phyloP scores from a whole-genome alignment of 2,888 invertebrate species.

The Hypena proboscidalis region DNA sequence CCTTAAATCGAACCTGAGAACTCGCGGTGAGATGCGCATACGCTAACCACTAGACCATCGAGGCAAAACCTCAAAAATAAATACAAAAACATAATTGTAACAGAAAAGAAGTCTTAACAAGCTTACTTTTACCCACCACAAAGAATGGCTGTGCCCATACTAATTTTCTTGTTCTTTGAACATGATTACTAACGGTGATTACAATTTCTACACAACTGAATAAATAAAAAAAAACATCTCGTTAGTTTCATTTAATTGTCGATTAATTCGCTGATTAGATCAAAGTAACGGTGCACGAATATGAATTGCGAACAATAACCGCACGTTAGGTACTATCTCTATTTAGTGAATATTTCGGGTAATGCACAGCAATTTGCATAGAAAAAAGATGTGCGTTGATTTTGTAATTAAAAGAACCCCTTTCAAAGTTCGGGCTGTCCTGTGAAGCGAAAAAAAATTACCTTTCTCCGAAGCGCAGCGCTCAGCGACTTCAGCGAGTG shows the following conservation, averaged over 20 bases:
- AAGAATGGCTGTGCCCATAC: too few relatives aligned
- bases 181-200: conserved; percentile 12
- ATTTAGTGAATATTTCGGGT: conserved; percentile 15
- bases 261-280: conserved; percentile 41
- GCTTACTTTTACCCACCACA: conserved; percentile 10
- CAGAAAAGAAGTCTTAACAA: not conserved
- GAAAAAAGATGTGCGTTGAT: conserved; percentile 4
- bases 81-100: not conserved
- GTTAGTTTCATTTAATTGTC: conserved; percentile 38
- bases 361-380: conserved; percentile 20
- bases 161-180: conserved; percentile 10
- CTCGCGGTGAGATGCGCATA: too few relatives aligned
- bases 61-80: too few relatives aligned
- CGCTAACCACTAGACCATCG: too few relatives aligned
- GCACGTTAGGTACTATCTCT: conserved; percentile 32
- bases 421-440: conserved; percentile 32
- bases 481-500: conserved; percentile 4
- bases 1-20: too few relatives aligned
- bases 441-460: conserved; percentile 33
- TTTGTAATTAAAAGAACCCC: conserved; percentile 18
- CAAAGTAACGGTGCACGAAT: conserved; percentile 36
- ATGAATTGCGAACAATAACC: conserved; percentile 23
- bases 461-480: conserved; percentile 36
- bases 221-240: conserved; percentile 23
- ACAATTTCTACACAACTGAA: conserved; percentile 2